These are phyloP conservation scores for Drosophila saltans DNA, from an alignment of 1,140 invertebrate species.

Conservation along the genomic window DNA sequence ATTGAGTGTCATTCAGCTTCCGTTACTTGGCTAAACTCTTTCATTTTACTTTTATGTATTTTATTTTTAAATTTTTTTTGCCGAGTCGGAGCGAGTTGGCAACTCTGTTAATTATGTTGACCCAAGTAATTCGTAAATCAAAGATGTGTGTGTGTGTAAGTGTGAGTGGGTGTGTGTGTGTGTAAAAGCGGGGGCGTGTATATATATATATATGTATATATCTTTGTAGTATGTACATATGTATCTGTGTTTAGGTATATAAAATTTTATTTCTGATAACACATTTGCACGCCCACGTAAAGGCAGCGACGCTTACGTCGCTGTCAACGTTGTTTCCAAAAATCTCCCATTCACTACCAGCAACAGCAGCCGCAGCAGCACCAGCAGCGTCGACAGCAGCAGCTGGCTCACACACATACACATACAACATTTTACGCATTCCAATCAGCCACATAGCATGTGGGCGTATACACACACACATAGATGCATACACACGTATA, in stretches of 20 bases:
- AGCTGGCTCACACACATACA: slow-evolving; percentile 27
- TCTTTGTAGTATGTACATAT: neutral
- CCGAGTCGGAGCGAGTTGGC: slow-evolving; percentile 36
- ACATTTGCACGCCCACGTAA: slow-evolving; percentile 70
- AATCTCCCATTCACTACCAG: slow-evolving; percentile 63
- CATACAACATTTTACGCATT: slow-evolving; percentile 72
- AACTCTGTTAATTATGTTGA: slow-evolving; percentile 67
- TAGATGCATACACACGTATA: slow-evolving; percentile 9
- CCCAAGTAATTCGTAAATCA: slow-evolving; percentile 65
- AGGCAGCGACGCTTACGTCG: slow-evolving; percentile 23
- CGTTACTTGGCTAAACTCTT: slow-evolving; percentile 45
- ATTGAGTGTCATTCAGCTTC: slow-evolving; percentile 50
- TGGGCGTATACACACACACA: slow-evolving; percentile 53
- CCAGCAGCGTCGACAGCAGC: slow-evolving; percentile 8
- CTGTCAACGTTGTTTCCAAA: slow-evolving; percentile 52
- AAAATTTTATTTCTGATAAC: slow-evolving; percentile 73
- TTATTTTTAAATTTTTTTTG: too few relatives aligned
- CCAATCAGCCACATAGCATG: slow-evolving; percentile 68
- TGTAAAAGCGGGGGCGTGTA: neutral
- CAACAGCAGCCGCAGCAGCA: slow-evolving; percentile 30
- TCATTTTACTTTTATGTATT: slow-evolving; percentile 28
- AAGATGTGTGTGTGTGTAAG: slow-evolving; percentile 39
- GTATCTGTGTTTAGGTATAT: slow-evolving; percentile 49
- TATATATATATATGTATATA: slow-evolving; percentile 1
- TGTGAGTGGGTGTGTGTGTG: slow-evolving; percentile 17